Percentiles rank a stretch among this genome's conserved stretches.
These are phyloP conservation scores for Drosophila pallidifrons DNA, from an alignment of 1,140 invertebrate genomes.

Conservation along the genomic window DNA sequence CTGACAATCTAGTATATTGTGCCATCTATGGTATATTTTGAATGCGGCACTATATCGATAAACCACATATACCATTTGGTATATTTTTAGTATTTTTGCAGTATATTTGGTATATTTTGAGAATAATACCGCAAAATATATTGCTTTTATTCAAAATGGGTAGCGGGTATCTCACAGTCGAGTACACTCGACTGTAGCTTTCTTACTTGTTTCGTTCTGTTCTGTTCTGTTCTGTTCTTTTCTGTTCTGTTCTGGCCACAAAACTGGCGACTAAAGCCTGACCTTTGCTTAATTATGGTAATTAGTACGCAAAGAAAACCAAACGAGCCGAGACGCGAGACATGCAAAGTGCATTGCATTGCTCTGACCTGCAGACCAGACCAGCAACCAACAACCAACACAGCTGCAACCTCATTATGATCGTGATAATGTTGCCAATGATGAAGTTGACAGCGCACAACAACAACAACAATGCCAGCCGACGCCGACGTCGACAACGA, in stretches of 20 bases:
- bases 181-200: too few species aligned
- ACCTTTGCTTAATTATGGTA: conserved; percentile 83
- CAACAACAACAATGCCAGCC: not conserved
- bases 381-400: too few species aligned
- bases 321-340: conserved; percentile 54
- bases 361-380: conserved; percentile 20
- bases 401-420: conserved; percentile 19
- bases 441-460: conserved; percentile 61
- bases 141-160: too few species aligned
- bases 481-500: conserved; percentile 10
- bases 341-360: conserved; percentile 39
- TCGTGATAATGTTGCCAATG: conserved; percentile 37
- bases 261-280: conserved; percentile 78
- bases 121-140: too few species aligned
- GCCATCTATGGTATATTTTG: too few species aligned
- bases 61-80: too few species aligned
- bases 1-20: too few species aligned
- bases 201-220: too few species aligned
- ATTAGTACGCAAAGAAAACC: conserved; percentile 73
- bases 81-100: too few species aligned
- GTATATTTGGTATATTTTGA: too few species aligned
- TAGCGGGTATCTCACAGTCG: too few species aligned
- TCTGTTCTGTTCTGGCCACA: conserved; percentile 58
- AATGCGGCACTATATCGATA: too few species aligned
- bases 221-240: conserved; percentile 64